Evolutionary conservation across 2,888 invertebrate genomes (phyloP), one percentile per base, ranked within the genome.

Genomic region (Siphlonurus alternatus): DNA sequence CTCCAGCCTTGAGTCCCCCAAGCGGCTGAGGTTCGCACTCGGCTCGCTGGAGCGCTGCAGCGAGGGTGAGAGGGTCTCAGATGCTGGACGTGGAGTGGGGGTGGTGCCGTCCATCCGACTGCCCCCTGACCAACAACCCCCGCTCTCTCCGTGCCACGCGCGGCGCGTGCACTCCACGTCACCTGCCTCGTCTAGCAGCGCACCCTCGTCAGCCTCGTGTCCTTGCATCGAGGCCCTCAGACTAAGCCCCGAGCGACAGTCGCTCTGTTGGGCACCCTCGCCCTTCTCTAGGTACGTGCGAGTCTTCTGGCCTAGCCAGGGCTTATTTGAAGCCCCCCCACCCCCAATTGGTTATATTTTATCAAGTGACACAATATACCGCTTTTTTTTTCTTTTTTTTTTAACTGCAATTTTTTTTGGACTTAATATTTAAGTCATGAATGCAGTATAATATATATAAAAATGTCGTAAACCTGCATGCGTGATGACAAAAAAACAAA

Each of bases 21-120:
- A 91, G 74, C 85, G 87, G 70, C 76, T 91, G 65, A 79, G 91
- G 66, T 91, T 90, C 72, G 89, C 88, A 1, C 83, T 85, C 23
- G 86, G 85, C 19, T 78, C 80, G 1, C 78, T 79, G 10, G 78
- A 77, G 65, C 77, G 78, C 59, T 76, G 80, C 51, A 68, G 72
- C 67, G 76, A 75, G 61, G 68, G 70, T 1, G 74, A 72, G 71
- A 73, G 73, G 65, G 75, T 76, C 0, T 78, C 84, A 1, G 61
- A 66, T 61, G 61, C 24, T 1, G 61, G 23, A 1, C 23, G 24
- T 0, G 23, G 2, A 2, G 19, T 15, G 3, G n/a, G 60, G 3
- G 19, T 56, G 5, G 1, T 64, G 67, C 15, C 69, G 67, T 2
- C 66, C 68, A 2, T 64, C 65, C 59, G 18, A 1, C 25, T 59